Conservation (phyloP, 2,797 vertebrate genomes). For the Eurystomus glaucurus region DNA sequence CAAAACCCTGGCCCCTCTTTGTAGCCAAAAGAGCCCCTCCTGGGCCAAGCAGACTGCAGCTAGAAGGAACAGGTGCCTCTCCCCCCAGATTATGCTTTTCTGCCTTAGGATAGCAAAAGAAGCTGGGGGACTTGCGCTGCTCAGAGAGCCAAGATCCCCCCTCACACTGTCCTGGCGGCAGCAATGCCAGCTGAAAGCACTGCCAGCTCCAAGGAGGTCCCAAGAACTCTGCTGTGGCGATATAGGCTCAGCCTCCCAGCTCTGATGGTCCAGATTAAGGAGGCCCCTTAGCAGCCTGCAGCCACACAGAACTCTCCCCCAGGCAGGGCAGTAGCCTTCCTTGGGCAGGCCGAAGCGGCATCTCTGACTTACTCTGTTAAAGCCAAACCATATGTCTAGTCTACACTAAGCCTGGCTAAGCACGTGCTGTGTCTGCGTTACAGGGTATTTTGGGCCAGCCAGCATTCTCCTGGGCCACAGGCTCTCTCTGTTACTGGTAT, state of each 20-base stretch:
- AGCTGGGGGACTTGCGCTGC: background rate
- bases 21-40: background rate
- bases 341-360: background rate
- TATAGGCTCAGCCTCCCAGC: background rate
- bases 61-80: background rate
- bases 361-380: background rate
- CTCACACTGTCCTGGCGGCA: rapidly evolving
- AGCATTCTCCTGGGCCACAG: background rate
- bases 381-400: background rate
- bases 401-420: background rate
- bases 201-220: background rate
- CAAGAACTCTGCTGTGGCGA: background rate
- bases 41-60: background rate
- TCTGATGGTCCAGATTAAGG: rapidly evolving
- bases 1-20: background rate
- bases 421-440: background rate
- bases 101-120: background rate
- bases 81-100: rapidly evolving
- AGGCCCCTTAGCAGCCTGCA: background rate
- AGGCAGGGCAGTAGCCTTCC: background rate
- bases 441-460: background rate
- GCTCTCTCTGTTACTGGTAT: rapidly evolving
- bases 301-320: rapidly evolving
- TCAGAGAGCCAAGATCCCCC: rapidly evolving
- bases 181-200: background rate